Evolutionary conservation across 2,797 vertebrate species (phyloP), one percentile per base, ranked within the genome.

Genomic region (Leuciscus waleckii): DNA sequence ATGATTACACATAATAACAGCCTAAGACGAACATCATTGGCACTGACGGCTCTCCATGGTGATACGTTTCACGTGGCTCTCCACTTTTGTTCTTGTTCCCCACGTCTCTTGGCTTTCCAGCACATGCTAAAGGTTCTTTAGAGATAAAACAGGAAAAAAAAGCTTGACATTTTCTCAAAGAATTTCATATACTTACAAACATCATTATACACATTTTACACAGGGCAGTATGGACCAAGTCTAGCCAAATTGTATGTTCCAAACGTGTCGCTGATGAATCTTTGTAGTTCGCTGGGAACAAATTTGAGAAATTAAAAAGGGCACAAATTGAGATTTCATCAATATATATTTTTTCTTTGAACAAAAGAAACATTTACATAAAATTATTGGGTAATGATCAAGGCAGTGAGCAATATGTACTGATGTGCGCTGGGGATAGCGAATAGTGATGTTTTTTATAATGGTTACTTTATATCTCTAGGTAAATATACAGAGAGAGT

Each of bases 1-100:
- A 84, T 63, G 71, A 76, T 84, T 65, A 85, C 77, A 81, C 74
- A 87, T 83, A 87, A 85, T 86, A 86, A 86, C 85, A 82, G 70
- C 82, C 81, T 56, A 79, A 84, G 56, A 86, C 11, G n/a, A 74
- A 61, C 81, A 78, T 78, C 67, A 85, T 58, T 83, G 69, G 85
- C 84, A 88, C 71, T 70, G 86, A 82, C 71, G 63, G 73, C 75
- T 68, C 65, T 87, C 81, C 70, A 54, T 65, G 74, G 79, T 41
- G 82, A 84, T 63, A 39, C 16, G 8, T 63, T 85, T 85, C 83
- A 81, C 79, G 65, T 37, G n/a, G 68, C 63, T 79, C 68, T 65
- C 65, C 46, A 8, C 63, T 32, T 80, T 65, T 79, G 26, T 79
- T 73, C 51, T 46, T 2, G 68, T 71, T 84, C 73, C 73, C 26